A percentile compares a stretch with the other conserved stretches of the same genome.
These are phyloP conservation scores for Nixonia krombeini DNA, from an alignment of 1,140 invertebrate species.

Conservation along the genomic window DNA sequence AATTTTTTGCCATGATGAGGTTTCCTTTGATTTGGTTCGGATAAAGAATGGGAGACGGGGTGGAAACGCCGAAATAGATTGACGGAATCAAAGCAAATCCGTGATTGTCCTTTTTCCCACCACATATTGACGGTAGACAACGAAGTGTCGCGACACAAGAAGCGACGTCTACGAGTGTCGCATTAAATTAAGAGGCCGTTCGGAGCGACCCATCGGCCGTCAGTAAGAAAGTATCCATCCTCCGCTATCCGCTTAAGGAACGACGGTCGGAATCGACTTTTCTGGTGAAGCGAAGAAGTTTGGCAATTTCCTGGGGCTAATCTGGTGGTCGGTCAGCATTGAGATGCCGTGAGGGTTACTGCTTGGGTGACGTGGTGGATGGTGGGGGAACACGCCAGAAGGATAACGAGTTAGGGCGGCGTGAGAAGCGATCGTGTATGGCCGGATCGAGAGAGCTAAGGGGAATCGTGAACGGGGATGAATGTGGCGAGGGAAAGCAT, in stretches of 20 bases:
- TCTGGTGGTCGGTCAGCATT: conserved; percentile 71
- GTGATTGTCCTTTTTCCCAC: no score
- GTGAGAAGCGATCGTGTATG: conserved; percentile 12
- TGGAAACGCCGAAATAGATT: no score
- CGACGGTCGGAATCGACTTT: conserved; percentile 69
- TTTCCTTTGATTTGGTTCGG: no score
- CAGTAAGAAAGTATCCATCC: conserved; percentile 41
- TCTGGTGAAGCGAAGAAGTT: conserved; percentile 65
- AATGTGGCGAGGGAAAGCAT: conserved; percentile 24
- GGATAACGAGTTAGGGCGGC: no score
- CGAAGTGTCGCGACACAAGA: conserved; percentile 16
- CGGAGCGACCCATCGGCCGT: conserved; percentile 43
- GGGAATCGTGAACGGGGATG: no score
- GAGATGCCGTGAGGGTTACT: conserved; percentile 64
- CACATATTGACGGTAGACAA: conserved; percentile 3
- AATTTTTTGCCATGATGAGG: no score
- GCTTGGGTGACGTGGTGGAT: conserved; percentile 36
- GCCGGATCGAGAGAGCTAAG: conserved; percentile 13
- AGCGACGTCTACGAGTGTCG: conserved; percentile 32
- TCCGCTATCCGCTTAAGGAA: conserved; percentile 58
- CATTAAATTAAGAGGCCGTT: conserved; percentile 62
- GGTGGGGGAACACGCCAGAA: no score
- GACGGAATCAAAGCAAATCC: no score
- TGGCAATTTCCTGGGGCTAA: conserved; percentile 72
- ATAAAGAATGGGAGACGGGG: no score